Evolutionary conservation across 2,113 vertebrate species (phyloP).

Genomic region (Neodon shergylaensis): DNA sequence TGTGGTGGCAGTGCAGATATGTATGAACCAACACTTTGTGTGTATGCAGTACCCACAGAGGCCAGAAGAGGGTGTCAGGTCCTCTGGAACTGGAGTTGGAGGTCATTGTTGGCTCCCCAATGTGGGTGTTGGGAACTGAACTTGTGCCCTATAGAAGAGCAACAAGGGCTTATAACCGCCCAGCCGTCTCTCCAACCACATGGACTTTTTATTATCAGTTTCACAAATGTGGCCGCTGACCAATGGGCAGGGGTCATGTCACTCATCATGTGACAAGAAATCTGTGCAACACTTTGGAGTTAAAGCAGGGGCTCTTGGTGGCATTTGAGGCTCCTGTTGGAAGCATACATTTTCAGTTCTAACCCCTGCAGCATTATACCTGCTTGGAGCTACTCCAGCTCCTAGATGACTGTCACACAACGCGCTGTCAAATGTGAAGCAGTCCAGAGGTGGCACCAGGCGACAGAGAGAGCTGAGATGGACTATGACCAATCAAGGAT

Average conservation of each 20-base stretch:
- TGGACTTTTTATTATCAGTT: background rate
- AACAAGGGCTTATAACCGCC: background rate
- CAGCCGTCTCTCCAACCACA: background rate
- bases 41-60: background rate
- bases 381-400: background rate
- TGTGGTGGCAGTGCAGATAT: background rate
- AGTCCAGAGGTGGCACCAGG: background rate
- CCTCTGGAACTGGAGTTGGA: background rate
- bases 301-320: background rate
- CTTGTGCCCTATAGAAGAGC: background rate
- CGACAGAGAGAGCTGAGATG: background rate
- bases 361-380: background rate
- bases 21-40: background rate
- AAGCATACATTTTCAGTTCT: background rate
- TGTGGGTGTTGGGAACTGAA: background rate
- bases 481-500: background rate
- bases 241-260: background rate
- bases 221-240: background rate
- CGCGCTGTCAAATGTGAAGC: background rate
- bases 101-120: too few species aligned
- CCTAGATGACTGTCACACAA: background rate
- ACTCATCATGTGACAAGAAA: background rate
- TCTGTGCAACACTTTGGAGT: too few species aligned
- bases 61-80: background rate
- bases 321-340: background rate